Evolutionary conservation across 23 tunicate genomes (phyloP).

Genomic region (Halocynthia roretzi): DNA sequence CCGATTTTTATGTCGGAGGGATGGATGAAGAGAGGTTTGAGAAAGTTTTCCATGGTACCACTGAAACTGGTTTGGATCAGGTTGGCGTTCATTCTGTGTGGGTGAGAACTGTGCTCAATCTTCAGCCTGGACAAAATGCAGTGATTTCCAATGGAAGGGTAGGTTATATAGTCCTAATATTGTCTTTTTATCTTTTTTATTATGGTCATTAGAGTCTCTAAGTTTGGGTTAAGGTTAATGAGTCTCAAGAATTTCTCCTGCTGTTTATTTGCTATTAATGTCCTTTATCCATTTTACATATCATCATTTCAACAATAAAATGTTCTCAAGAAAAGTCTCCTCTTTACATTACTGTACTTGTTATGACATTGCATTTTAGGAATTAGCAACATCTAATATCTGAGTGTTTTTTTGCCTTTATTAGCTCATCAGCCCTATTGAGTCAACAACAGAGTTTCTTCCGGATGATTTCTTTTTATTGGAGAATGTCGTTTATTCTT

Average conservation of each 20-base stretch:
- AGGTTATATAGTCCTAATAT: background rate
- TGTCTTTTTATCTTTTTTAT: too few relatives aligned
- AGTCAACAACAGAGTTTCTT: slow-evolving; percentile 25
- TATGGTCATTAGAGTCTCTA: too few relatives aligned
- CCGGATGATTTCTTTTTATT: slow-evolving; percentile 64
- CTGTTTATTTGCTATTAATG: too few relatives aligned
- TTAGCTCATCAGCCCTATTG: slow-evolving; percentile 58
- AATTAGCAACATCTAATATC: too few relatives aligned
- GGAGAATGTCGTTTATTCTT: slow-evolving; percentile 30
- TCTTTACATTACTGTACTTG: too few relatives aligned
- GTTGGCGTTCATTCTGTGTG: slow-evolving; percentile 44
- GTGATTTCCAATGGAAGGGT: slow-evolving; percentile 87
- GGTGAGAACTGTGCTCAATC: slow-evolving; percentile 33
- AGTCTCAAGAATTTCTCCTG: too few relatives aligned
- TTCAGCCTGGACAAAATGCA: slow-evolving; percentile 61
- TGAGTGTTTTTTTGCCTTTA: background rate
- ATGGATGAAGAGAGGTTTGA: slow-evolving; percentile 70
- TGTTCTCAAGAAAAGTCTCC: too few relatives aligned
- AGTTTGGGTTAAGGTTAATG: too few relatives aligned
- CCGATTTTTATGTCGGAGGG: slow-evolving; percentile 80
- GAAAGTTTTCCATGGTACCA: slow-evolving; percentile 25
- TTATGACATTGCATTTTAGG: too few relatives aligned
- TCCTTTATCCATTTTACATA: too few relatives aligned
- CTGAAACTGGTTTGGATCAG: slow-evolving; percentile 23
- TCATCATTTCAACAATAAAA: too few relatives aligned